These are phyloP conservation scores for Cephonodes hylas DNA, from an alignment of 2,888 invertebrate genomes.

Conservation along the genomic window DNA sequence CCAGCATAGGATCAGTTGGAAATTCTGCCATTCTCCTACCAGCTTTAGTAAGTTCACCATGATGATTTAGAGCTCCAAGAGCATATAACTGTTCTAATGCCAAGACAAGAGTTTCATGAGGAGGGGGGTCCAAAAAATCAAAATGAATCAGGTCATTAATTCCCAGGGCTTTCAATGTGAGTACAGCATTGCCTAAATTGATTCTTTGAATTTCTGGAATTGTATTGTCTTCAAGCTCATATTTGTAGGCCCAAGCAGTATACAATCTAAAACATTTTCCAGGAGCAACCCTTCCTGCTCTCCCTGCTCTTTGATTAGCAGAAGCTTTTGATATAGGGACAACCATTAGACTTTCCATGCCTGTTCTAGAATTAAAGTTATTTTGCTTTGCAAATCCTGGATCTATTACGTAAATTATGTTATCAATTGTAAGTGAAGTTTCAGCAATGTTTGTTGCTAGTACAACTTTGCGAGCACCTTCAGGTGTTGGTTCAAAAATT, in stretches of 20 bases:
- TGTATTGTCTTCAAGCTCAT: slow-evolving; percentile 98
- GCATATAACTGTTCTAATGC: slow-evolving; percentile 99
- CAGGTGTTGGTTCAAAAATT: slow-evolving; percentile 98
- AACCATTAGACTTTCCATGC: slow-evolving; percentile 99
- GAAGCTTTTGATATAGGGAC: slow-evolving; percentile 99
- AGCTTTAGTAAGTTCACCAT: slow-evolving; percentile 97
- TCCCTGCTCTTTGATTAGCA: slow-evolving; percentile 97
- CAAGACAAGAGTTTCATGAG: slow-evolving; percentile 93
- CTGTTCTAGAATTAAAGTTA: slow-evolving; percentile 98
- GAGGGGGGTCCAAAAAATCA: slow-evolving; percentile 99
- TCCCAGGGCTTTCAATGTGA: slow-evolving; percentile 97
- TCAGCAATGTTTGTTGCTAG: slow-evolving; percentile 99
- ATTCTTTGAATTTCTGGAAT: slow-evolving; percentile 99
- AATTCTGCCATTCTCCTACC: slow-evolving; percentile 99
- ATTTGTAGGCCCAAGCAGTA: slow-evolving; percentile 99
- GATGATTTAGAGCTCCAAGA: slow-evolving; percentile 97
- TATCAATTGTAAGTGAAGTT: slow-evolving; percentile 99
- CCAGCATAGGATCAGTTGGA: slow-evolving; percentile 99
- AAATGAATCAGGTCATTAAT: slow-evolving; percentile 99
- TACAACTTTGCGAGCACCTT: slow-evolving; percentile 97
- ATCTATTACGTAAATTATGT: slow-evolving; percentile 99
- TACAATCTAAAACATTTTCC: slow-evolving; percentile 99
- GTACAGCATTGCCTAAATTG: slow-evolving; percentile 98
- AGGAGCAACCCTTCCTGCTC: slow-evolving; percentile 97
- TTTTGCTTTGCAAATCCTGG: slow-evolving; percentile 99